Base-by-base conservation (phyloP, 2,888 invertebrate species). In the Ligdia adustata region DNA sequence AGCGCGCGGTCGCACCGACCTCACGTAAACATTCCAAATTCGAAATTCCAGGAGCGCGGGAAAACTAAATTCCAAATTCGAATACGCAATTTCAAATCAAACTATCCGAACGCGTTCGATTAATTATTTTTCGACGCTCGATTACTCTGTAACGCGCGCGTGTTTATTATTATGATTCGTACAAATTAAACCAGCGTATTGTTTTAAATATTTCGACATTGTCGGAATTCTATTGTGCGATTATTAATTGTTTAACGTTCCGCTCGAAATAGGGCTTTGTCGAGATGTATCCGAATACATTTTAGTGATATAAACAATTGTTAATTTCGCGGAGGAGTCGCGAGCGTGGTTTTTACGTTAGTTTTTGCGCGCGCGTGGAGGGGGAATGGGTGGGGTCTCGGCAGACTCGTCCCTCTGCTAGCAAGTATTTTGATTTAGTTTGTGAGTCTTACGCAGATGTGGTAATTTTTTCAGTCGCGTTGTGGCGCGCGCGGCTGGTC, bases 351-450 rank as follows among this genome's bases (percentile, higher is more conserved):
- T 90, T 89, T 90, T 88, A 83, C 83, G 86, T 84, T 85, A 86
- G 89, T 89, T 89, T 90, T 90, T 88, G 87, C 87, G 85, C 78
- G 46, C 37, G 58, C 52, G 57, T 78, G 76, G 89, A 79, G 87
- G 89, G 89, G 85, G 84, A 67, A 82, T n/a, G 87, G 89, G 89
- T 84, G 89, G 88, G 84, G 89, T 89, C 74, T 84, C 66, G 45
- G 67, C 60, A 71, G 89, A 82, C 75, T 85, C 89, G 89, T 87
- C 89, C 89, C 89, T 88, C 88, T 85, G 75, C 85, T 83, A 87
- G 84, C 83, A 77, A 75, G 85, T 90, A 90, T 90, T 90, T 89
- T 90, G 89, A 90, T 89, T 90, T 90, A 90, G 89, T 89, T 90
- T 89, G 84, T 78, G 74, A 88, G 79, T 82, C 87, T 88, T 88